Conservation (phyloP, 2,888 invertebrate species). For the Disparrhopalites patrizii region DNA sequence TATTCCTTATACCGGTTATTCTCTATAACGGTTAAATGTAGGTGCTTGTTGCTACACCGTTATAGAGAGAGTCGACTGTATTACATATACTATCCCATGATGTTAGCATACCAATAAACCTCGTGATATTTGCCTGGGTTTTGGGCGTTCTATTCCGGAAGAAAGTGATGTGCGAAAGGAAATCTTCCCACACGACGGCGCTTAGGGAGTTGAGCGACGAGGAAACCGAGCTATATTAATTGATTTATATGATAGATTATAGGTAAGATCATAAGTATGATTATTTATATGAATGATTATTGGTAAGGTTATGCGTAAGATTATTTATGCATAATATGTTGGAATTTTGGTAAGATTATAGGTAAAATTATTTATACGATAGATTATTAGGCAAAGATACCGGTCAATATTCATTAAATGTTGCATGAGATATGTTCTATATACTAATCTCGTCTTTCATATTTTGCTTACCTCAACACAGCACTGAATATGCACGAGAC, state of each 20-base stretch:
- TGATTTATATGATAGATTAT: background rate
- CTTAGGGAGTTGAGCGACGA: constrained; percentile 34
- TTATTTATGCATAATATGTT: too few species aligned
- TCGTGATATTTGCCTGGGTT: constrained; percentile 27
- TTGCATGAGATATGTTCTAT: too few species aligned
- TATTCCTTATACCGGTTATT: too few species aligned
- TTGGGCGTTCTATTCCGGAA: constrained; percentile 8
- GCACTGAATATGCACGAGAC: constrained; percentile 41
- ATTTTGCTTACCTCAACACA: background rate
- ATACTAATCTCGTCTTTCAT: too few species aligned
- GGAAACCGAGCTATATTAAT: constrained; percentile 24
- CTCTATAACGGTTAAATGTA: too few species aligned
- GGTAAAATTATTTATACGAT: too few species aligned
- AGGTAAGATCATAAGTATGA: background rate
- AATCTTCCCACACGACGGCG: constrained; percentile 41
- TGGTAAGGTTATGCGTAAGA: background rate
- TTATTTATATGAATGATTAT: background rate
- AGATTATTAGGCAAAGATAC: too few species aligned
- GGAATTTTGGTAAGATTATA: too few species aligned
- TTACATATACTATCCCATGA: too few species aligned
- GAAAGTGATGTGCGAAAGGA: constrained; percentile 17
- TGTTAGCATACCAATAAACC: constrained; percentile 29
- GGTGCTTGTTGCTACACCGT: too few species aligned
- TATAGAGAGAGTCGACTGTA: too few species aligned
- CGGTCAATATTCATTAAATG: too few species aligned